These are phyloP conservation scores for Pheosia gnoma DNA, from an alignment of 2,888 invertebrate genomes.

Conservation along the genomic window DNA sequence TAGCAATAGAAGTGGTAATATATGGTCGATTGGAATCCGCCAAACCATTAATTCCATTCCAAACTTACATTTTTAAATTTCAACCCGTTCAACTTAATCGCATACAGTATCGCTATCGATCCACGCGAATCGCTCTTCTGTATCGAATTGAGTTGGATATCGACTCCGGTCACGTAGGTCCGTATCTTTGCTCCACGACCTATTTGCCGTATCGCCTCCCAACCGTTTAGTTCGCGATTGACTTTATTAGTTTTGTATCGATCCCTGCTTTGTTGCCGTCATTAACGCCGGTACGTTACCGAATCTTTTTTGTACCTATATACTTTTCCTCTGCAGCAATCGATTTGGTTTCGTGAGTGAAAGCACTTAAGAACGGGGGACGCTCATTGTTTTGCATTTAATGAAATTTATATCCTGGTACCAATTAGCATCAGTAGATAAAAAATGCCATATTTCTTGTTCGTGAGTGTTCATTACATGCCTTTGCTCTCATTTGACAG, in stretches of 20 bases:
- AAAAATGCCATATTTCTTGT: neutral
- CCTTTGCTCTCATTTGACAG: no score
- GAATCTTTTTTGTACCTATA: constrained; percentile 37
- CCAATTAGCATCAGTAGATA: neutral
- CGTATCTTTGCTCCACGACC: constrained; percentile 51
- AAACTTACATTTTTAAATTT: neutral
- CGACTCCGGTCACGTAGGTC: constrained; percentile 47
- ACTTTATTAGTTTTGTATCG: constrained; percentile 50
- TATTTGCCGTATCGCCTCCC: constrained; percentile 50
- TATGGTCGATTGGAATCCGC: no score
- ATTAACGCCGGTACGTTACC: constrained; percentile 38
- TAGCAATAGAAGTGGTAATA: no score
- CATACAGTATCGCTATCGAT: constrained; percentile 26
- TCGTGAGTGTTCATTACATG: neutral
- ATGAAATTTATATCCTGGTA: neutral
- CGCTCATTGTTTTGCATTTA: constrained; percentile 1
- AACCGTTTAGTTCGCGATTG: constrained; percentile 50
- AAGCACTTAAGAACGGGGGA: constrained; percentile 21
- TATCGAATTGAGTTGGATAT: constrained; percentile 34
- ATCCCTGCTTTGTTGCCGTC: constrained; percentile 43
- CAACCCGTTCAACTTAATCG: neutral
- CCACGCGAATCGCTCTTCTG: constrained; percentile 39
- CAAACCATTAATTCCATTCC: neutral
- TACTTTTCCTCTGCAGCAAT: constrained; percentile 22
- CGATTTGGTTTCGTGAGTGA: constrained; percentile 28